A percentile compares a stretch with the other conserved stretches of the same genome.
These are phyloP conservation scores for Hermaeophaga mercurialis DNA, from an alignment of 2,888 invertebrate species.

Conservation along the genomic window DNA sequence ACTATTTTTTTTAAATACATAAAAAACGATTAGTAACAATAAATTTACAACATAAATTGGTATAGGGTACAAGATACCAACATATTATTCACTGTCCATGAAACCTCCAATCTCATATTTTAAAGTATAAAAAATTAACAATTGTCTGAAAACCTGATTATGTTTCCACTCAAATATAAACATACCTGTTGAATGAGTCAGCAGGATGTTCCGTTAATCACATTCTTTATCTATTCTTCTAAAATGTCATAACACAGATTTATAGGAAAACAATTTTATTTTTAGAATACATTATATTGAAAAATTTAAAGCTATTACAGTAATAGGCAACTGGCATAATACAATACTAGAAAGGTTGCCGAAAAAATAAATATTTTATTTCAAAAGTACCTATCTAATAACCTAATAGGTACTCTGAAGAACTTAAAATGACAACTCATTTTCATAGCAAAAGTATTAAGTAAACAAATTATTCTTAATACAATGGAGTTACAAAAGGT, in stretches of 20 bases:
- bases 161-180: too few species aligned
- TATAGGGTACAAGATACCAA: too few species aligned
- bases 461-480: slow-evolving; percentile 21
- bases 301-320: slow-evolving; percentile 53
- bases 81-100: too few species aligned
- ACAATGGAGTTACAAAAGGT: slow-evolving; percentile 31
- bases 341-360: slow-evolving; percentile 43
- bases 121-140: too few species aligned
- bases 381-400: slow-evolving; percentile 26
- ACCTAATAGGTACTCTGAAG: slow-evolving; percentile 16
- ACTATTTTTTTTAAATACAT: too few species aligned
- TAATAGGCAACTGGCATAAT: slow-evolving; percentile 49
- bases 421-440: neutral
- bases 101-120: too few species aligned
- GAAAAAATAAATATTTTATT: slow-evolving; percentile 36
- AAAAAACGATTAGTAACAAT: too few species aligned
- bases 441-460: neutral
- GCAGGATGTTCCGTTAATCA: slow-evolving; percentile 4
- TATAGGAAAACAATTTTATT: slow-evolving; percentile 53
- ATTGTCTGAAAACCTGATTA: too few species aligned
- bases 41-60: too few species aligned
- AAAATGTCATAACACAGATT: slow-evolving; percentile 21
- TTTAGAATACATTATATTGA: slow-evolving; percentile 52
- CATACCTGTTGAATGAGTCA: slow-evolving; percentile 23
- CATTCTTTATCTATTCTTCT: neutral